Conservation (phyloP, 2,888 invertebrate genomes). For the Oxytorus armatus region DNA sequence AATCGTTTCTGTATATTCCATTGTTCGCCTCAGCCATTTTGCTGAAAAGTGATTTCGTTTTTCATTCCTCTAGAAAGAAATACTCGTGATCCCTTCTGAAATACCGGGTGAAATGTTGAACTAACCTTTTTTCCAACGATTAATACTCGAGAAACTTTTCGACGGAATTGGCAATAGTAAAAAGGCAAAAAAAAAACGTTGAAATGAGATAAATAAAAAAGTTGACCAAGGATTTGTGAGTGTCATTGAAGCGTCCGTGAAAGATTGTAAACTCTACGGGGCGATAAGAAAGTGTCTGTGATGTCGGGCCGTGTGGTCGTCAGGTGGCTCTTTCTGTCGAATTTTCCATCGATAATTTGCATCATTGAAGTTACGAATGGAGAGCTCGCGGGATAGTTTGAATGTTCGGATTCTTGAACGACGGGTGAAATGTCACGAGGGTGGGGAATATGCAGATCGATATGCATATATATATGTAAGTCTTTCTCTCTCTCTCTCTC, state of each 20-base stretch:
- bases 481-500: too few species aligned
- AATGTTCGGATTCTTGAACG: constrained; percentile 39
- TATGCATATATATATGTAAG: constrained; percentile 1
- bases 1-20: too few species aligned
- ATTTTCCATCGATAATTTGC: constrained; percentile 60
- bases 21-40: not conserved
- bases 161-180: not conserved
- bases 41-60: not conserved
- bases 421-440: constrained; percentile 39
- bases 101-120: not conserved
- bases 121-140: not conserved
- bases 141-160: constrained; percentile 23
- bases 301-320: not conserved
- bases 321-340: constrained; percentile 19
- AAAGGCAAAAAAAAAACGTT: not conserved
- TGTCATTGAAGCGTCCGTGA: constrained; percentile 40
- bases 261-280: constrained; percentile 30
- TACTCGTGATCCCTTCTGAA: constrained; percentile 19
- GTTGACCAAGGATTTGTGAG: not conserved
- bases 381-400: constrained; percentile 32
- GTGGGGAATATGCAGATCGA: constrained; percentile 32
- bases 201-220: not conserved
- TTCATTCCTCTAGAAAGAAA: not conserved
- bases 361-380: constrained; percentile 50
- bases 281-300: constrained; percentile 43